Evolutionary conservation across 2,797 vertebrate species (phyloP).

Genomic region (Cuniculus paca): DNA sequence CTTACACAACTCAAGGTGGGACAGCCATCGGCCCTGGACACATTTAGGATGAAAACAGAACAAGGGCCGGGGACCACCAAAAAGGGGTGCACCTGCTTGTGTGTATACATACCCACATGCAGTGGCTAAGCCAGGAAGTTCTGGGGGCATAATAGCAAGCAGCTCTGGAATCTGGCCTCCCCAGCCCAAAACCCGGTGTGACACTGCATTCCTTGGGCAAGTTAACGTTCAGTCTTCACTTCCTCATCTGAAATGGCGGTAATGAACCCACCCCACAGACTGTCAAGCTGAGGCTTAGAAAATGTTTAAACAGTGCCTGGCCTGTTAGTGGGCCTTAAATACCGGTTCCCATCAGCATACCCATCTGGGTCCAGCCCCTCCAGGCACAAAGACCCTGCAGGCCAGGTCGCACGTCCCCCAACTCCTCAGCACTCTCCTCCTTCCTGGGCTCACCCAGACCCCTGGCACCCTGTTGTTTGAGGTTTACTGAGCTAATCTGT

Average conservation of each 20-base stretch:
- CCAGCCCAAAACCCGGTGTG: background rate
- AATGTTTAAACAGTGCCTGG: background rate
- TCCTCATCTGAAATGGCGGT: background rate
- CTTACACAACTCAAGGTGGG: background rate
- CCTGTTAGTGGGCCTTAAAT: background rate
- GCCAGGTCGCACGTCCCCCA: background rate
- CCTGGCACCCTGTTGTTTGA: background rate
- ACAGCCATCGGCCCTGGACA: background rate
- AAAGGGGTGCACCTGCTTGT: rapidly evolving
- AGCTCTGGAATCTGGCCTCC: background rate
- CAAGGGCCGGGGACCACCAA: background rate
- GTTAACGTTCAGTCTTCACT: background rate
- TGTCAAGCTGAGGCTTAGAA: background rate
- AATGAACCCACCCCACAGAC: background rate
- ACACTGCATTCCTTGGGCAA: background rate
- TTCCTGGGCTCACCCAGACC: background rate
- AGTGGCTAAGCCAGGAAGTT: background rate
- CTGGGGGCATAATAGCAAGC: background rate
- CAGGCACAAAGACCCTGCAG: background rate
- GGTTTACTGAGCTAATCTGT: background rate
- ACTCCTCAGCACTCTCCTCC: background rate
- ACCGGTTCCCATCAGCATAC: background rate
- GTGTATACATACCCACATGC: background rate
- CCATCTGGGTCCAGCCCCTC: background rate
- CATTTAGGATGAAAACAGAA: background rate